A percentile compares a stretch with the other conserved stretches of the same genome.
Evolutionary conservation across 2,888 invertebrate species (phyloP).

Genomic region (Lasioglossum morio): DNA sequence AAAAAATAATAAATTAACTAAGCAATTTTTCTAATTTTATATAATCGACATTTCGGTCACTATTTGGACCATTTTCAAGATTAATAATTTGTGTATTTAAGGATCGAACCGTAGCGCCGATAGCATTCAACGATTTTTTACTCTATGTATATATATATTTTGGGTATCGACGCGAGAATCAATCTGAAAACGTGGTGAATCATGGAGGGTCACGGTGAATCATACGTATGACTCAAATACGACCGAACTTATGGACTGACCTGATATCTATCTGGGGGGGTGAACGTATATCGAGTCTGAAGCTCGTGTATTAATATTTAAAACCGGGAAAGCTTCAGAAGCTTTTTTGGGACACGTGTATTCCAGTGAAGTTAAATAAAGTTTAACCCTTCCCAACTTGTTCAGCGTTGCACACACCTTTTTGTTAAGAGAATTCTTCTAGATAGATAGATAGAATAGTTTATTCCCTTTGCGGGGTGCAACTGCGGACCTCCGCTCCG

Average conservation of each 20-base stretch:
- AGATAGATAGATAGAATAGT: no score
- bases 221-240: neutral
- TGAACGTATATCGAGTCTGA: neutral
- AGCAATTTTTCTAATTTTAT: no score
- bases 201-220: neutral
- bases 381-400: neutral
- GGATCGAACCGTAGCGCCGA: no score
- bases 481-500: no score
- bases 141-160: neutral
- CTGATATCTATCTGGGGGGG: neutral
- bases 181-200: neutral
- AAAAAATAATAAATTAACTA: no score
- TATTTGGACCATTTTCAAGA: no score
- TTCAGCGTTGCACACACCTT: neutral
- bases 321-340: neutral
- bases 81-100: no score
- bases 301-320: constrained; percentile 1
- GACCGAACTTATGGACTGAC: neutral
- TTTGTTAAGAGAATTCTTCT: no score
- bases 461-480: no score
- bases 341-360: neutral
- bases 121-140: no score
- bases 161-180: neutral
- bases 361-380: neutral
- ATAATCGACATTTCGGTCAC: no score